Percentiles rank a stretch among this genome's conserved stretches.
Conservation (phyloP, 2,888 invertebrate genomes). For the Morinoia aosen region DNA sequence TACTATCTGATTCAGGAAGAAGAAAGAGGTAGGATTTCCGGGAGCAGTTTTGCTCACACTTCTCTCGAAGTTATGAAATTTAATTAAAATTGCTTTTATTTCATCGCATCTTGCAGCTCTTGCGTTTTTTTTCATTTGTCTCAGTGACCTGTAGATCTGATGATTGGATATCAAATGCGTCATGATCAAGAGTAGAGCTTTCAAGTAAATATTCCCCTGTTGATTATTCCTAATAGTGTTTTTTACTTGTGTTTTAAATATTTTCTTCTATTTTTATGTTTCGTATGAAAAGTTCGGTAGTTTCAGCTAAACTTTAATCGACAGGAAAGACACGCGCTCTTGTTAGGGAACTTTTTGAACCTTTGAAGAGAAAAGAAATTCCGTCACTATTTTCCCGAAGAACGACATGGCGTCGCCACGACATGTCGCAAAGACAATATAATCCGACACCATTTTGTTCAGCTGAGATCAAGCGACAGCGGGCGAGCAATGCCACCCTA, state of each 20-base stretch:
- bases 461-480: neutral
- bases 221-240: neutral
- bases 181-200: neutral
- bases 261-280: neutral
- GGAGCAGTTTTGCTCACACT: neutral
- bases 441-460: slow-evolving; percentile 20
- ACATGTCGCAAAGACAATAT: neutral
- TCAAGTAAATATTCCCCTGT: neutral
- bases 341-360: neutral
- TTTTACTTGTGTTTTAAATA: neutral
- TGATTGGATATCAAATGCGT: too few relatives aligned
- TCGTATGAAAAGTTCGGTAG: neutral
- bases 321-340: too few relatives aligned
- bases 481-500: neutral
- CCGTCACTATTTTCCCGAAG: neutral
- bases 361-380: neutral
- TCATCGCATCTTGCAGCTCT: neutral
- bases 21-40: neutral
- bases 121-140: neutral
- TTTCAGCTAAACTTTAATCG: too few relatives aligned
- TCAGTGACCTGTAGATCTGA: neutral
- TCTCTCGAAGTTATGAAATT: neutral
- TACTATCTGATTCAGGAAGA: neutral
- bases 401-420: neutral
- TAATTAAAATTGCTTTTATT: neutral